phyloP scores from a whole-genome alignment of 2,888 invertebrate species.

The Synergus gifuensis region DNA sequence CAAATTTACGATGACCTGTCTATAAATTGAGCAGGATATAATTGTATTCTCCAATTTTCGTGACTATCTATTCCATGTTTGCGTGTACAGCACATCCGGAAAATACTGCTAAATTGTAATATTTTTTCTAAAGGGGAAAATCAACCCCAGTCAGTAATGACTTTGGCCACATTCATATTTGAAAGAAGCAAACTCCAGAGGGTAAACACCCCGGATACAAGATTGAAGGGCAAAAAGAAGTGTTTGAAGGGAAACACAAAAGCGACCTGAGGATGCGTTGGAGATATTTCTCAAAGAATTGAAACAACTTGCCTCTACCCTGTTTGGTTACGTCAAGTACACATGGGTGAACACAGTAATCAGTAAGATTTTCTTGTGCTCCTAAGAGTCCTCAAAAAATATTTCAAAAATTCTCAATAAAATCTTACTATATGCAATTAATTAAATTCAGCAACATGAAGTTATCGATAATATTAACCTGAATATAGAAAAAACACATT shows the following conservation, averaged over 20 bases:
- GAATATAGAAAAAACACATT: background rate
- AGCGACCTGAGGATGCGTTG: constrained; percentile 35
- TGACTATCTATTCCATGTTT: too few species aligned
- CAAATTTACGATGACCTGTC: background rate
- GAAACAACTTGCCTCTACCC: constrained; percentile 32
- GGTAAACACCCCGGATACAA: constrained; percentile 39
- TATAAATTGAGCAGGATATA: too few species aligned
- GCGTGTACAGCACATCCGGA: background rate
- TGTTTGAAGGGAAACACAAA: constrained; percentile 37
- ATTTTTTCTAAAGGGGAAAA: background rate
- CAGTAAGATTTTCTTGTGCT: constrained; percentile 25
- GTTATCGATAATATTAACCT: background rate
- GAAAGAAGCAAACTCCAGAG: constrained; percentile 36
- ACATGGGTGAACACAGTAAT: constrained; percentile 22
- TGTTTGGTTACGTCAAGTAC: constrained; percentile 22
- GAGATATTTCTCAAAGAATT: constrained; percentile 29
- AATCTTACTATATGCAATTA: background rate
- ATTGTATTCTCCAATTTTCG: too few species aligned
- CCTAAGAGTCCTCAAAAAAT: background rate
- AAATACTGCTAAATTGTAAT: background rate
- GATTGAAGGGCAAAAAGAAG: constrained; percentile 41
- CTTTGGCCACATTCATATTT: constrained; percentile 27
- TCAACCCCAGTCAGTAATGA: constrained; percentile 1
- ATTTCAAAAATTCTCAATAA: background rate
- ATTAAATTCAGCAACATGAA: background rate